phyloP scores from a whole-genome alignment of 2,113 vertebrate species.

The Redunca redunca region DNA sequence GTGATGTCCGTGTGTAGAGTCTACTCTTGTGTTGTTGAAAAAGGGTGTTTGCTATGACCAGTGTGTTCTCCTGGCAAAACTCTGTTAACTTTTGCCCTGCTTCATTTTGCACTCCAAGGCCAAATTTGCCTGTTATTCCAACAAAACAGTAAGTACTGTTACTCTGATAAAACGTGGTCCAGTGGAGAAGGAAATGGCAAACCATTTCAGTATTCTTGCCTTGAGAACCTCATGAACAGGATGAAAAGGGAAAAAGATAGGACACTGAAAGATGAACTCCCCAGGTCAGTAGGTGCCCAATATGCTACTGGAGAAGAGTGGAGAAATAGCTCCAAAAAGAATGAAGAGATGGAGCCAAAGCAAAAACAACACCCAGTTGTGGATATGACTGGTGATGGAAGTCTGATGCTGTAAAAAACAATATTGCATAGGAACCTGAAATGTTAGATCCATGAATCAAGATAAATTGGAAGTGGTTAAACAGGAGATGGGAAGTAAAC shows the following conservation, averaged over 20 bases:
- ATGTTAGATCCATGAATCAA: not conserved
- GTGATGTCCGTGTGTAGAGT: not conserved
- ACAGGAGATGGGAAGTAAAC: not conserved
- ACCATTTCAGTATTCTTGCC: not conserved
- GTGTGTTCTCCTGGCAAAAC: not conserved
- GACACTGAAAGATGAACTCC: not conserved
- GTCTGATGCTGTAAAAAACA: not conserved
- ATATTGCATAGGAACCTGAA: not conserved
- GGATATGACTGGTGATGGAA: not conserved
- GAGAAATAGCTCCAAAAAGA: not conserved
- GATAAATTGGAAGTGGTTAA: not conserved
- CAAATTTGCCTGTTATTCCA: not conserved
- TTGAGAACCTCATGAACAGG: not conserved
- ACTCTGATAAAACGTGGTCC: not conserved
- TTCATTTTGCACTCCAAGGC: not conserved
- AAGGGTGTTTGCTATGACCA: not conserved
- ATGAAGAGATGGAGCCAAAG: not conserved
- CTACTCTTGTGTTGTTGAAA: not conserved
- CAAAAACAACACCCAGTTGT: not conserved
- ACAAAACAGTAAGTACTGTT: not conserved
- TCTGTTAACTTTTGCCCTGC: not conserved
- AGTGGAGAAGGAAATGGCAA: not conserved
- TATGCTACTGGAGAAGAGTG: not conserved
- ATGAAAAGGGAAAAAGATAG: not conserved
- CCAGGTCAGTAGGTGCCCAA: not conserved